Evolutionary conservation across 2,113 vertebrate species (phyloP), one percentile per base, ranked within the genome.

Genomic region (Glaucidium brasilianum): DNA sequence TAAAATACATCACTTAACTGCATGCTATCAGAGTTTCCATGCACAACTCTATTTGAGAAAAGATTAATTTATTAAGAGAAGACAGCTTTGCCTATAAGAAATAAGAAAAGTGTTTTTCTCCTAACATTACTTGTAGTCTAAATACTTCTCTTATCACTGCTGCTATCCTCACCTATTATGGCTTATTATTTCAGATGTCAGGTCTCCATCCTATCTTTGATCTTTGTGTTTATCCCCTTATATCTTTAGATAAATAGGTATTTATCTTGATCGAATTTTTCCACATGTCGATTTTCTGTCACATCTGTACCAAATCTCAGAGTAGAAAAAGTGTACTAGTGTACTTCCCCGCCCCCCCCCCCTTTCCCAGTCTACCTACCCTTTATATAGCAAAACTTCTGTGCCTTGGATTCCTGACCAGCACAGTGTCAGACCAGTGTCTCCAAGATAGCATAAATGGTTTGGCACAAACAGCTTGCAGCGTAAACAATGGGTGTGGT

Each of bases 371-470:
- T 60, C 78, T 81, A 6, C 4, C 15, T 62, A 18, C 4, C 10
- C 6, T 41, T 72, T 56, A 27, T 60, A 53, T 17, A 50, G 20
- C 32, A 8, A 68, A 62, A 60, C 3, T 81, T 52, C 26, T 66
- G 29, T 82, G 10, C 15, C 50, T 83, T 59, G 45, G 39, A 35
- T 63, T 76, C 16, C 21, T 83, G 35, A 56, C 14, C 15, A 64
- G 12, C 0, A 0, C 11, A 49, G n/a, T 9, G 34, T 26, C 41
- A 67, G 27, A 71, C 4, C 3, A 39, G 10, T 2, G 2, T 47
- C 63, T 80, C 30, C 72, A 60, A 16, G 49, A 43, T 22, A 18
- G 27, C 68, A 26, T 8, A 64, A 60, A 81, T 34, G 17, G 14
- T 22, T 67, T 59, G 39, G 18, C 50, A 55, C 47, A 37, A 80